phyloP scores from a whole-genome alignment of 2,797 vertebrate genomes.

The Pyrocephalus nanus region DNA sequence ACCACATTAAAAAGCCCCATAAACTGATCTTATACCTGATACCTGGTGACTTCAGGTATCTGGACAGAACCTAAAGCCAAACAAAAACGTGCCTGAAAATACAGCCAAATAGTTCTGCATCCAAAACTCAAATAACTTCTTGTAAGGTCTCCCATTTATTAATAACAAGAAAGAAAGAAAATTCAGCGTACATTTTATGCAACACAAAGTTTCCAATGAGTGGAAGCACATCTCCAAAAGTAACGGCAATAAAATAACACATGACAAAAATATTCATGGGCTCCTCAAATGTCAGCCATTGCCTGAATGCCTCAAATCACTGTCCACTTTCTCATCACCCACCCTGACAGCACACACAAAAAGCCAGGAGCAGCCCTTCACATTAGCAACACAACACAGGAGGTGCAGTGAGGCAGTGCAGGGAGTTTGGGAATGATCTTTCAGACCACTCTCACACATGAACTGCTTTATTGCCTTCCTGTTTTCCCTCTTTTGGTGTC shows the following conservation, averaged over 20 bases:
- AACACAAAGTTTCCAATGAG: background rate
- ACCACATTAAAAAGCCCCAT: background rate
- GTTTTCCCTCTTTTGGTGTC: background rate
- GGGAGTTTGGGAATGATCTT: background rate
- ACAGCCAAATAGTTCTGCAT: background rate
- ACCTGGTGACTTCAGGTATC: background rate
- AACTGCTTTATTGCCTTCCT: background rate
- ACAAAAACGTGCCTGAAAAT: background rate
- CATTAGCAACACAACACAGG: background rate
- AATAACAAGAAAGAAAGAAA: background rate
- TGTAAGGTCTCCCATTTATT: background rate
- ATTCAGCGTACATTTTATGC: background rate
- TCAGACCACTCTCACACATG: background rate
- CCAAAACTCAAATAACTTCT: background rate
- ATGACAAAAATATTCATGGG: background rate
- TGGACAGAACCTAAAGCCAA: background rate
- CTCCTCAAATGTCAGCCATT: background rate
- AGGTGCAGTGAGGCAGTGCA: rapidly evolving
- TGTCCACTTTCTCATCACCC: background rate
- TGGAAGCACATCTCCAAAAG: background rate
- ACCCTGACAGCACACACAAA: background rate
- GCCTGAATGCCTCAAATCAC: background rate
- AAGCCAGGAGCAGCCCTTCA: background rate
- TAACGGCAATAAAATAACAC: background rate
- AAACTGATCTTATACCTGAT: background rate